A percentile compares a stretch with the other conserved stretches of the same genome.
These are phyloP conservation scores for Ramazzottius varieornatus DNA, from an alignment of 2,888 invertebrate genomes.

Conservation along the genomic window DNA sequence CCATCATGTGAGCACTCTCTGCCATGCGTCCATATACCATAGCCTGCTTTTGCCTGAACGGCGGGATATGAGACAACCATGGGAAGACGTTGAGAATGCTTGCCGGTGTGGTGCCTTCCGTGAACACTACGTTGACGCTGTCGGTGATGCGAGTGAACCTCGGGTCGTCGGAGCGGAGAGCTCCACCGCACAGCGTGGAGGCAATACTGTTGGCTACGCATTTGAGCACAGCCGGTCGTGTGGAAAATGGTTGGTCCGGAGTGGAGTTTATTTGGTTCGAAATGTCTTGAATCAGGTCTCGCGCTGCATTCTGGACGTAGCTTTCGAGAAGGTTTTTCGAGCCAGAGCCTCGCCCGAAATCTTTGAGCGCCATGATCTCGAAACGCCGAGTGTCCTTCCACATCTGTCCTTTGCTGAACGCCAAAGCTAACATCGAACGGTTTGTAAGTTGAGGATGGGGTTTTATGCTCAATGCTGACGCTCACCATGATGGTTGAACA, in stretches of 20 bases:
- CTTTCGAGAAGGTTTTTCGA: background rate
- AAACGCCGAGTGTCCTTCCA: background rate
- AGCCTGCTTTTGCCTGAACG: background rate
- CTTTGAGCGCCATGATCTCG: background rate
- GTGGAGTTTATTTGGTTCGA: too few species aligned
- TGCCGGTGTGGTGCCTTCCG: background rate
- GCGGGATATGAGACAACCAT: background rate
- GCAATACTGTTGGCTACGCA: background rate
- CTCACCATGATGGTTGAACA: background rate
- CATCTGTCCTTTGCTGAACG: background rate
- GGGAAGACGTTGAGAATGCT: background rate
- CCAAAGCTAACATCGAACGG: too few species aligned
- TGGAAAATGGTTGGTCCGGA: background rate
- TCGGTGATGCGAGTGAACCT: background rate
- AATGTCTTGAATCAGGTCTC: too few species aligned
- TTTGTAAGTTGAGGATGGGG: too few species aligned
- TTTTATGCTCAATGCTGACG: too few species aligned
- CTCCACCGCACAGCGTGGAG: background rate
- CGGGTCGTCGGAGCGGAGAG: background rate
- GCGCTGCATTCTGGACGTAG: background rate
- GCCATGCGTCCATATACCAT: conserved; percentile 15
- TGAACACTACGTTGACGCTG: background rate
- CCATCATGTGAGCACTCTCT: conserved; percentile 60
- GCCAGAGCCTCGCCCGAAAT: background rate
- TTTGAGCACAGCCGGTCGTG: background rate